Conservation (phyloP, 2,797 vertebrate species). For the Philypnodon macrostomus region DNA sequence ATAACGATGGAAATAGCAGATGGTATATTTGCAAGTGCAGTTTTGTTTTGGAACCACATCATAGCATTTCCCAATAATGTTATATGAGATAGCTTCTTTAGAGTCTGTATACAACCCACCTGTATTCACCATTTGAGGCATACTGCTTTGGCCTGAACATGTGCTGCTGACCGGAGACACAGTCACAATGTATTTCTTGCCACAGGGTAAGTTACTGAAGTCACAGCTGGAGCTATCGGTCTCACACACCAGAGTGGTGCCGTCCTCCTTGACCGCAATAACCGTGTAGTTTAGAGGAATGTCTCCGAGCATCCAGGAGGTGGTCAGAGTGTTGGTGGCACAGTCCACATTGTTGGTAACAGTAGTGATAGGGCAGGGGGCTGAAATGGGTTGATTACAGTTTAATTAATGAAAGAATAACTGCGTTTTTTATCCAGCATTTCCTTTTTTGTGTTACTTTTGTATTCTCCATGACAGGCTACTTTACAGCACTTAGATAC, state of each 20-base stretch:
- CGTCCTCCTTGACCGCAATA: conserved; percentile 22
- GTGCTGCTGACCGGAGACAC: conserved; percentile 58
- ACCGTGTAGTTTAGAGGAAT: conserved; percentile 60
- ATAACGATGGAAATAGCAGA: too few species aligned
- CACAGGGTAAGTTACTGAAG: conserved; percentile 60
- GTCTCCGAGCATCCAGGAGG: conserved; percentile 58
- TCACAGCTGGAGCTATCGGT: conserved; percentile 54
- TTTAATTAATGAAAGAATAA: too few species aligned
- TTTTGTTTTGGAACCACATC: too few species aligned
- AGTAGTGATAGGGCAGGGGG: conserved; percentile 63
- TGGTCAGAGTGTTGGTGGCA: conserved; percentile 50
- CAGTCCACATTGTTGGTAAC: conserved; percentile 59
- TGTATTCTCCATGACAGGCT: too few species aligned
- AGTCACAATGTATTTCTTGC: conserved; percentile 62
- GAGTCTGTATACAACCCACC: conserved; percentile 57
- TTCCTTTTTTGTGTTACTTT: too few species aligned
- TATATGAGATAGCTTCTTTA: too few species aligned
- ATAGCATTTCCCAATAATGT: too few species aligned
- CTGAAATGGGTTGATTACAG: too few species aligned
- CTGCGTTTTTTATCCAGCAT: too few species aligned
- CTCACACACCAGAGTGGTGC: conserved; percentile 45
- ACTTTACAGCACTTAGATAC: not conserved
- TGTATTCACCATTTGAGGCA: conserved; percentile 43
- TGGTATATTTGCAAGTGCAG: too few species aligned
- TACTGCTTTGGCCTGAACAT: conserved; percentile 62